These are phyloP conservation scores for Helarctos malayanus DNA, from an alignment of 2,797 vertebrate genomes.

Conservation along the genomic window DNA sequence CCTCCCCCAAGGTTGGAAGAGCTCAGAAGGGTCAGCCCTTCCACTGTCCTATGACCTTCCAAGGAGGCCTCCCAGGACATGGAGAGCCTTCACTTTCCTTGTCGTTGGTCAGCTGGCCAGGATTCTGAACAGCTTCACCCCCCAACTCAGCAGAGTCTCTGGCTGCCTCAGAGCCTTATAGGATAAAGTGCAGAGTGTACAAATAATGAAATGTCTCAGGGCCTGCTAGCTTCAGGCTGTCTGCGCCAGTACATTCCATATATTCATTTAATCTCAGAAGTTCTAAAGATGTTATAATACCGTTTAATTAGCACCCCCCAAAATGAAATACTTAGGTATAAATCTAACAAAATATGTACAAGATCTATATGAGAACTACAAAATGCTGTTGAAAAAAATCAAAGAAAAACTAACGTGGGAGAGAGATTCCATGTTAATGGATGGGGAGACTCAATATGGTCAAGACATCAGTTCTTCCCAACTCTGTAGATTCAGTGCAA, in stretches of 20 bases:
- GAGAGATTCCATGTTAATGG: not conserved
- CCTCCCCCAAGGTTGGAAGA: no score
- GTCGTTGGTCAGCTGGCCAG: not conserved
- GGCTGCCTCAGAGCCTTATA: not conserved
- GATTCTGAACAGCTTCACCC: not conserved
- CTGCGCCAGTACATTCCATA: fast-evolving
- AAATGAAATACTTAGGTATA: not conserved
- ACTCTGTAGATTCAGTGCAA: not conserved
- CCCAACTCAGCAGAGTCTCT: not conserved
- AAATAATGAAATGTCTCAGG: not conserved
- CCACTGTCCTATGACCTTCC: fast-evolving
- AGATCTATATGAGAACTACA: not conserved
- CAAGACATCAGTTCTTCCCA: not conserved
- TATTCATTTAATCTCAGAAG: not conserved
- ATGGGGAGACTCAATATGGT: not conserved
- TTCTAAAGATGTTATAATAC: not conserved
- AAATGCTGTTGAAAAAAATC: not conserved
- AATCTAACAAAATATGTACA: not conserved
- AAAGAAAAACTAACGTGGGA: not conserved
- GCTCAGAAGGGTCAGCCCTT: not conserved
- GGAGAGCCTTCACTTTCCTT: not conserved
- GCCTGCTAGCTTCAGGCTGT: no score
- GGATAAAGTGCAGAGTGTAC: not conserved
- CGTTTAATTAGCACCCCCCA: not conserved
- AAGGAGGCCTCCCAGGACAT: not conserved